Evolutionary conservation across 2,113 vertebrate species (phyloP).

Genomic region (Sinocyclocheilus anophthalmus): DNA sequence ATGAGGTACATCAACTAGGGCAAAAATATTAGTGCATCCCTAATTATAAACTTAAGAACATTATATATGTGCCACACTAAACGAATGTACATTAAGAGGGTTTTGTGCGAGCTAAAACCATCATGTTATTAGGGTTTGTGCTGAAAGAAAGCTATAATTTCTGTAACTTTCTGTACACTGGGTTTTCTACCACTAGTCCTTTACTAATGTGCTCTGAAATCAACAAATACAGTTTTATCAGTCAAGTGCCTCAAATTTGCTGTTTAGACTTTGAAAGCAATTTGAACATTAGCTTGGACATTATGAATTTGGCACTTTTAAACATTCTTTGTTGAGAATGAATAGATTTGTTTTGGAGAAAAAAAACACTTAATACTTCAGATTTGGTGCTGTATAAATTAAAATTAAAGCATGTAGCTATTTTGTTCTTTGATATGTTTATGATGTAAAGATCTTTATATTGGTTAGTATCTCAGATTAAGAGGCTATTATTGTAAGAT

Average conservation of each 20-base stretch:
- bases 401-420: background rate
- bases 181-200: background rate
- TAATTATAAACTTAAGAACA: background rate
- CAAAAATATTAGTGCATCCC: background rate
- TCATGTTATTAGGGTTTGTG: background rate
- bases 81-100: background rate
- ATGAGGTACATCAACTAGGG: background rate
- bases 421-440: background rate
- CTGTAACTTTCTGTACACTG: background rate
- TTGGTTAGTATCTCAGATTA: background rate
- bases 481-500: background rate
- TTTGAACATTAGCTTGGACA: background rate
- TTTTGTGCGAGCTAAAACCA: background rate
- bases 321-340: slow-evolving; percentile 15
- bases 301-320: slow-evolving; percentile 23
- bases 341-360: slow-evolving; percentile 14
- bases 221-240: background rate
- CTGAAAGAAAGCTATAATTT: background rate
- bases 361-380: slow-evolving; percentile 14
- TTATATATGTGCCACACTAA: background rate
- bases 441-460: background rate
- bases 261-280: slow-evolving; percentile 9
- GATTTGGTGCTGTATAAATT: slow-evolving; percentile 19
- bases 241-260: slow-evolving; percentile 49
- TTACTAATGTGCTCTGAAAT: background rate